Percentiles rank a stretch among this genome's conserved stretches.
phyloP scores from a whole-genome alignment of 2,113 vertebrate species.

The Actenoides lindsayi region DNA sequence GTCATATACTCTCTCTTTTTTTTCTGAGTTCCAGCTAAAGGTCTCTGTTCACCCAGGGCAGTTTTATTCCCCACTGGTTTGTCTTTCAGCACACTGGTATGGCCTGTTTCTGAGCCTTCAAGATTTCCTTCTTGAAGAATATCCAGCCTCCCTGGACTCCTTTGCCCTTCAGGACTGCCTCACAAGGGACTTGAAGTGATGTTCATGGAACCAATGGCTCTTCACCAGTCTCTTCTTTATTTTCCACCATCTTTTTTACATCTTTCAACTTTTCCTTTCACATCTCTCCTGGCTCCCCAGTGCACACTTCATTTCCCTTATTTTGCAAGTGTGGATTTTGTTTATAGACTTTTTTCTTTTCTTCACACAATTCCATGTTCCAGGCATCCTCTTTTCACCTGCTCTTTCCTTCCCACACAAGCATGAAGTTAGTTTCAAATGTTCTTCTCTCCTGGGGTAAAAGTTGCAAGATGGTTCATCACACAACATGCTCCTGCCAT shows the following conservation, averaged over 20 bases:
- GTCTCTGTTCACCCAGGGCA: background rate
- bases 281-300: background rate
- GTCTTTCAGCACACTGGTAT: background rate
- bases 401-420: background rate
- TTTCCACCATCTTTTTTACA: background rate
- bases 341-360: background rate
- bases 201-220: background rate
- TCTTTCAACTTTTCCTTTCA: background rate
- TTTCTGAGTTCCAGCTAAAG: background rate
- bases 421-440: background rate
- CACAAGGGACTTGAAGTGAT: background rate
- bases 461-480: background rate
- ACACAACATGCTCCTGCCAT: accelerated
- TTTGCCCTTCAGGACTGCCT: background rate
- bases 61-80: accelerated
- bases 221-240: background rate
- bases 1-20: background rate
- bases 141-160: background rate
- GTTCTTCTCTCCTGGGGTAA: background rate
- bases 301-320: background rate
- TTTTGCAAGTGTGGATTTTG: background rate
- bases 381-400: background rate
- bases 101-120: background rate
- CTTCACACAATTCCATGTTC: background rate
- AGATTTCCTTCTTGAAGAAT: background rate